A percentile compares a stretch with the other conserved stretches of the same genome.
phyloP scores from a whole-genome alignment of 2,888 invertebrate species.

The Beris morrisii region DNA sequence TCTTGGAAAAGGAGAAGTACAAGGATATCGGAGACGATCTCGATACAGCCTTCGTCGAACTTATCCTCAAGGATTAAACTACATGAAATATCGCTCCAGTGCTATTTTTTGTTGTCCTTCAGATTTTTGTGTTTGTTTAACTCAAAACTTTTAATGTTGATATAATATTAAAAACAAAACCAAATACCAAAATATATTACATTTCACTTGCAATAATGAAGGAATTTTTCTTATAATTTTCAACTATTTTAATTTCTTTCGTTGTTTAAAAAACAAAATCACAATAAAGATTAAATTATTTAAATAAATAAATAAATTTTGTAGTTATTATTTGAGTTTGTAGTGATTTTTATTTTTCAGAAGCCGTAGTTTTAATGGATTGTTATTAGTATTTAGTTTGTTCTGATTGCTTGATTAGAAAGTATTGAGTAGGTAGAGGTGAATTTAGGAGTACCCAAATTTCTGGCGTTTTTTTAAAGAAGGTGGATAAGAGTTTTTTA shows the following conservation, averaged over 20 bases:
- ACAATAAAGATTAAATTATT: not conserved
- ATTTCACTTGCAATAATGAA: not conserved
- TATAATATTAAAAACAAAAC: slow-evolving; percentile 18
- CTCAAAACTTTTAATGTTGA: slow-evolving; percentile 32
- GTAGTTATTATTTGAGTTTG: not conserved
- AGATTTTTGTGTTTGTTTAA: slow-evolving; percentile 33
- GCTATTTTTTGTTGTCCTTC: too few relatives aligned
- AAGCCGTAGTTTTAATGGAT: too few relatives aligned
- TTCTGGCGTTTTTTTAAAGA: too few relatives aligned
- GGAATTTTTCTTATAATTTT: not conserved
- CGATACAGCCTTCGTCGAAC: slow-evolving; percentile 97
- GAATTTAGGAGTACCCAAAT: too few relatives aligned
- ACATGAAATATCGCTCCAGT: not conserved
- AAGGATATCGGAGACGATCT: slow-evolving; percentile 99
- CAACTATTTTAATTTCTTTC: not conserved
- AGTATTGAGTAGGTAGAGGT: too few relatives aligned
- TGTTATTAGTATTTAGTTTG: too few relatives aligned
- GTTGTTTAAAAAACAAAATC: not conserved
- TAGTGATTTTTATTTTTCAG: not conserved
- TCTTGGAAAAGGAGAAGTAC: slow-evolving; percentile 98
- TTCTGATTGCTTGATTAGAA: too few relatives aligned
- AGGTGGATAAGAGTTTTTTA: too few relatives aligned
- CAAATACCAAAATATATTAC: slow-evolving; percentile 9
- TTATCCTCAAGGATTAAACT: slow-evolving; percentile 74
- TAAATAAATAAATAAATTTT: not conserved